These are phyloP conservation scores for Yponomeuta malinellus DNA, from an alignment of 2,888 invertebrate genomes.

Conservation along the genomic window DNA sequence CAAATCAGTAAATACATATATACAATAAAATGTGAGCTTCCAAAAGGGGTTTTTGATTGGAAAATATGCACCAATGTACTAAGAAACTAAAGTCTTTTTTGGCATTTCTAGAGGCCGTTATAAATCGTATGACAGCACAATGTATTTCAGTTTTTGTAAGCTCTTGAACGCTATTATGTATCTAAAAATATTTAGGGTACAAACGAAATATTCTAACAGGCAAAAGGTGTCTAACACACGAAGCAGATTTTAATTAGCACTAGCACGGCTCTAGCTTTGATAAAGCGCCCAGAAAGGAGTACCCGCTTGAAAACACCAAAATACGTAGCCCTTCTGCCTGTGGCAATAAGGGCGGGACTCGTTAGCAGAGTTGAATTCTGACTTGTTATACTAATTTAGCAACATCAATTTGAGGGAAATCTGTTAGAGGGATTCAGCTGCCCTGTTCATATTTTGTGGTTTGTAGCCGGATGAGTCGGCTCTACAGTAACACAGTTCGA, in stretches of 20 bases:
- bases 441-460: not conserved
- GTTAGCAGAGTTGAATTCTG: not conserved
- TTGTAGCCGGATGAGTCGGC: not conserved
- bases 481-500: not conserved
- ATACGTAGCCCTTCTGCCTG: too few relatives aligned
- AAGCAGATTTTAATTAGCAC: slow-evolving; percentile 4
- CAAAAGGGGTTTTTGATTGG: too few relatives aligned
- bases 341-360: too few relatives aligned
- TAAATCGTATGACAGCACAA: too few relatives aligned
- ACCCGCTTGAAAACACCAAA: not conserved
- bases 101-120: too few relatives aligned
- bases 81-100: too few relatives aligned
- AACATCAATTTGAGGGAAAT: slow-evolving; percentile 2
- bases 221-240: not conserved
- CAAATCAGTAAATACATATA: too few relatives aligned
- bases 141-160: too few relatives aligned
- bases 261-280: not conserved
- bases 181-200: not conserved
- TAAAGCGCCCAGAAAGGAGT: not conserved
- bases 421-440: slow-evolving; percentile 1
- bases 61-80: too few relatives aligned
- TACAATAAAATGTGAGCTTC: too few relatives aligned
- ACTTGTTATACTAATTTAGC: not conserved
- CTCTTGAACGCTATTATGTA: too few relatives aligned
- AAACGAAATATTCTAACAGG: not conserved